Conservation (phyloP, 1,140 invertebrate genomes). For the Campodea augens region DNA sequence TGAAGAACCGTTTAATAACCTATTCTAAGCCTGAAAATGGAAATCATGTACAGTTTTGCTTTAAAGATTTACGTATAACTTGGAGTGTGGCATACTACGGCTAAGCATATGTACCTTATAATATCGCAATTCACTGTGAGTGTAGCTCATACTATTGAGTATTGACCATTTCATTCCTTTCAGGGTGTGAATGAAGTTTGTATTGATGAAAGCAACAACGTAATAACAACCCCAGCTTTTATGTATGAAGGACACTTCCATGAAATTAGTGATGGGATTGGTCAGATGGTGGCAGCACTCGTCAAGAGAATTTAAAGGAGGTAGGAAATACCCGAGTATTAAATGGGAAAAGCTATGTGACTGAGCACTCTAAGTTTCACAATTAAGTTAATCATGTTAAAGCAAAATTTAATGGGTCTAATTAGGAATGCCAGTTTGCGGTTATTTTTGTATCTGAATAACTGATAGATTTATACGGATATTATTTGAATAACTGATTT, state of each 20-base stretch:
- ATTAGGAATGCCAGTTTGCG: neutral
- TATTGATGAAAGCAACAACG: slow-evolving; percentile 28
- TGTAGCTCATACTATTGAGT: too few relatives aligned
- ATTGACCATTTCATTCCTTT: too few relatives aligned
- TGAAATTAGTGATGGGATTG: slow-evolving; percentile 34
- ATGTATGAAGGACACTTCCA: slow-evolving; percentile 31
- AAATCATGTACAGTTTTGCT: too few relatives aligned
- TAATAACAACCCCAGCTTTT: slow-evolving; percentile 38
- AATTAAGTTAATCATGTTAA: neutral
- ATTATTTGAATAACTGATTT: too few relatives aligned
- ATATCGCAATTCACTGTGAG: too few relatives aligned
- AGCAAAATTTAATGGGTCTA: neutral
- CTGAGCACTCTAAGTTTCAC: neutral
- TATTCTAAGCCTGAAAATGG: too few relatives aligned
- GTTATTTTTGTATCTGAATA: too few relatives aligned
- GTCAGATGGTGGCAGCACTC: slow-evolving; percentile 26
- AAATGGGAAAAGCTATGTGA: neutral
- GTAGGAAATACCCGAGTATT: slow-evolving; percentile 10
- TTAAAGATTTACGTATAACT: too few relatives aligned
- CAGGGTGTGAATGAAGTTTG: slow-evolving; percentile 27
- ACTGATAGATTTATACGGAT: too few relatives aligned
- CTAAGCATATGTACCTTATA: too few relatives aligned
- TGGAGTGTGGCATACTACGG: too few relatives aligned
- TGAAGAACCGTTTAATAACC: too few relatives aligned
- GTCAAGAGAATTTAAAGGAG: slow-evolving; percentile 20